Conservation (phyloP, 2,888 invertebrate genomes). For the Acrobasis repandana region DNA sequence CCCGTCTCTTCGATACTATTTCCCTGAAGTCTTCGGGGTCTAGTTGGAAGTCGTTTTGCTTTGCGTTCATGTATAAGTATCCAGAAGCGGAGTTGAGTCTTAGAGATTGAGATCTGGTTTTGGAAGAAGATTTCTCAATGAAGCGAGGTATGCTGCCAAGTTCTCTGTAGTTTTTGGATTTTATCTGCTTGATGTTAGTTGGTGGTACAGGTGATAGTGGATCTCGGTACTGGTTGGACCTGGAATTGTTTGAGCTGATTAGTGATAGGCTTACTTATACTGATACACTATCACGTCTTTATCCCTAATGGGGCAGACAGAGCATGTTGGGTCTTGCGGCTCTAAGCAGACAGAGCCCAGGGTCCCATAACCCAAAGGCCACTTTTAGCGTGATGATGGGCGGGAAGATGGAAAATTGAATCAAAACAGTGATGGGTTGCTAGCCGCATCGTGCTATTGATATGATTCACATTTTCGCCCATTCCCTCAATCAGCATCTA, state of each 20-base stretch:
- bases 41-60: slow-evolving; percentile 72
- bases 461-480: too few species aligned
- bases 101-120: slow-evolving; percentile 67
- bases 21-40: slow-evolving; percentile 76
- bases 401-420: too few species aligned
- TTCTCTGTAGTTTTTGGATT: slow-evolving; percentile 61
- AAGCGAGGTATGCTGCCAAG: slow-evolving; percentile 65
- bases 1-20: slow-evolving; percentile 69
- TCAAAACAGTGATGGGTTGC: too few species aligned
- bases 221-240: slow-evolving; percentile 70
- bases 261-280: neutral
- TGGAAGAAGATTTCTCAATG: slow-evolving; percentile 69
- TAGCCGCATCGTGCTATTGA: too few species aligned
- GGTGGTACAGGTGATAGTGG: slow-evolving; percentile 73
- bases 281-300: too few species aligned
- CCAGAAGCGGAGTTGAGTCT: slow-evolving; percentile 77
- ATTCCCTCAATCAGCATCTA: too few species aligned
- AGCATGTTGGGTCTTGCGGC: too few species aligned
- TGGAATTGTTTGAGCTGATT: slow-evolving; percentile 42
- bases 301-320: too few species aligned
- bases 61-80: slow-evolving; percentile 77
- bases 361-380: too few species aligned
- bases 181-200: slow-evolving; percentile 67
- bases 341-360: too few species aligned
- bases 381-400: too few species aligned